Conservation (phyloP, 2,888 invertebrate genomes). For the Drosophila sordidapex region DNA sequence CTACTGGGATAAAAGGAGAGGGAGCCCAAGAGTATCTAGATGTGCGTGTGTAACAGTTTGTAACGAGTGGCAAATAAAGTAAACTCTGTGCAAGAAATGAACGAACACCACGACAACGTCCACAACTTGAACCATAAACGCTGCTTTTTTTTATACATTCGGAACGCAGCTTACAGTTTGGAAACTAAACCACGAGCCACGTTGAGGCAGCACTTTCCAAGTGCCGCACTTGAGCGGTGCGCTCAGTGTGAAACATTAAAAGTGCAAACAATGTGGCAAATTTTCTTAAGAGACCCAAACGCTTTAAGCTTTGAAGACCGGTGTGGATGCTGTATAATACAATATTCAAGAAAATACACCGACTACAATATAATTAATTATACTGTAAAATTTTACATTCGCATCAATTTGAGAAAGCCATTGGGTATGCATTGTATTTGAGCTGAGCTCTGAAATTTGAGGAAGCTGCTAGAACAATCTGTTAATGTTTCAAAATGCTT, state of each 20-base stretch:
- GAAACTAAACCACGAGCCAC: conserved; percentile 10
- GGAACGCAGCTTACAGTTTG: conserved; percentile 35
- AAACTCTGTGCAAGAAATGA: conserved; percentile 29
- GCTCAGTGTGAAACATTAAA: conserved; percentile 21
- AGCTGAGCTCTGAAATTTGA: conserved; percentile 6
- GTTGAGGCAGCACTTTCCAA: conserved; percentile 19
- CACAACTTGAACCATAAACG: conserved; percentile 63
- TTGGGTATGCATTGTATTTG: not conserved
- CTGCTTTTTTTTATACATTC: conserved; percentile 64
- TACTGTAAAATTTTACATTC: conserved; percentile 22
- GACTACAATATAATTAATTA: conserved; percentile 25
- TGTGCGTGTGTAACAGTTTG: conserved; percentile 54
- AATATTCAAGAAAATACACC: not conserved
- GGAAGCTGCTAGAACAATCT: conserved; percentile 11
- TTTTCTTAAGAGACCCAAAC: conserved; percentile 7
- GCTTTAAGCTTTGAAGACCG: conserved; percentile 19
- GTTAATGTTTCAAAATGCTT: conserved; percentile 34
- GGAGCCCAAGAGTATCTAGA: conserved; percentile 13
- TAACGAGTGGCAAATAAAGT: conserved; percentile 52
- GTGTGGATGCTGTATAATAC: not conserved
- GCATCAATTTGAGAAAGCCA: conserved; percentile 1
- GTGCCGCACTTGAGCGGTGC: conserved; percentile 27
- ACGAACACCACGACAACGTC: conserved; percentile 46
- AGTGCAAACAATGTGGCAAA: conserved; percentile 33
- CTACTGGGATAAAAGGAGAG: not conserved